Conservation (phyloP, 2,113 vertebrate genomes). For the Calcarius ornatus region DNA sequence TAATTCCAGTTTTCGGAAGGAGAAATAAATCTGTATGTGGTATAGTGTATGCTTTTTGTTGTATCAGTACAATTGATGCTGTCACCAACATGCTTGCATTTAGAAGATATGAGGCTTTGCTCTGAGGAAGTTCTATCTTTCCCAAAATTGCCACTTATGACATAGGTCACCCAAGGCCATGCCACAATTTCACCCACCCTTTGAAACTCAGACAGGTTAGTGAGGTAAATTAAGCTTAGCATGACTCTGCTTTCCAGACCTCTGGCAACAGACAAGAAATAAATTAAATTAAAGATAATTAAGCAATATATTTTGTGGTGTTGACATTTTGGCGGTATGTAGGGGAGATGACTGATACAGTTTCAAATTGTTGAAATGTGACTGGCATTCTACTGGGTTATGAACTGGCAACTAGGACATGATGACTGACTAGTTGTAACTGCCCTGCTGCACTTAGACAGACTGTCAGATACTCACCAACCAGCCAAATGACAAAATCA, state of each 20-base stretch:
- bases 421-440: background rate
- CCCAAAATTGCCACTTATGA: background rate
- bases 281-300: background rate
- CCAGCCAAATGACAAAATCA: background rate
- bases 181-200: background rate
- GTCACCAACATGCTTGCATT: background rate
- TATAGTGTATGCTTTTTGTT: background rate
- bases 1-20: background rate
- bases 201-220: background rate
- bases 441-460: background rate
- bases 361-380: conserved; percentile 3
- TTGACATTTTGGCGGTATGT: background rate
- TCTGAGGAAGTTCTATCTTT: background rate
- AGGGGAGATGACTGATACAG: background rate
- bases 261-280: background rate
- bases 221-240: background rate
- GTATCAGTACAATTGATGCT: background rate
- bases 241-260: background rate
- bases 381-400: background rate
- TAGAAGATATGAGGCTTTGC: background rate
- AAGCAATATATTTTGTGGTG: background rate
- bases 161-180: background rate
- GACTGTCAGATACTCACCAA: background rate
- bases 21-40: background rate
- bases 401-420: background rate